Percentiles rank a stretch among this genome's conserved stretches.
These are phyloP conservation scores for Caloenas nicobarica DNA, from an alignment of 2,113 vertebrate genomes.

Conservation along the genomic window DNA sequence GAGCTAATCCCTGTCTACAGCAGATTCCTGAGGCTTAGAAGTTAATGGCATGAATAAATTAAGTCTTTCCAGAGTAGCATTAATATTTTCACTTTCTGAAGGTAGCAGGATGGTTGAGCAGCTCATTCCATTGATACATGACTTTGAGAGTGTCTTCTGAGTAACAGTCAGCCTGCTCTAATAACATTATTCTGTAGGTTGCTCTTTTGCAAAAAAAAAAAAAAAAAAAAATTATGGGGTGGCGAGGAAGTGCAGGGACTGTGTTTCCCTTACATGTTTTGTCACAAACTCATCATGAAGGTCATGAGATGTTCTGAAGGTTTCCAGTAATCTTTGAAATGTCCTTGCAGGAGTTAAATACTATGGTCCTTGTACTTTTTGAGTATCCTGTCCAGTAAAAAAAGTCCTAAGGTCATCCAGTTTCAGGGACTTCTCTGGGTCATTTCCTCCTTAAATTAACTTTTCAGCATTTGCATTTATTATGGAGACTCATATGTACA, in stretches of 20 bases:
- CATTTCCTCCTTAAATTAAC: neutral
- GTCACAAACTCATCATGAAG: neutral
- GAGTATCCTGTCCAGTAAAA: neutral
- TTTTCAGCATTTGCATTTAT: constrained; percentile 6
- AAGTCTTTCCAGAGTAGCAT: neutral
- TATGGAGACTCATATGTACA: neutral
- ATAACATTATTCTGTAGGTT: neutral
- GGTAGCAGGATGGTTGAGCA: neutral
- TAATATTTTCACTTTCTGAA: neutral
- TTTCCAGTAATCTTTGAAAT: neutral
- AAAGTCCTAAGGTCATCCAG: neutral
- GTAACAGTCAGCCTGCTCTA: neutral
- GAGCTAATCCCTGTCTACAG: neutral
- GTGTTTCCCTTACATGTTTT: neutral
- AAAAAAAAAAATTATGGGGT: neutral
- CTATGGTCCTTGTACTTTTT: neutral
- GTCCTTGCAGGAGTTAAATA: neutral
- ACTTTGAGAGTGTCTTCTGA: neutral
- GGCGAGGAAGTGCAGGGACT: no score
- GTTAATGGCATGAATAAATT: constrained; percentile 10
- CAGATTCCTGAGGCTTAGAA: constrained; percentile 33
- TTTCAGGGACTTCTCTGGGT: neutral
- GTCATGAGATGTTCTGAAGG: neutral
- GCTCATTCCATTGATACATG: neutral
- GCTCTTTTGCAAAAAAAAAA: no score